Conservation (phyloP, 2,113 vertebrate genomes). For the Silurus meridionalis region DNA sequence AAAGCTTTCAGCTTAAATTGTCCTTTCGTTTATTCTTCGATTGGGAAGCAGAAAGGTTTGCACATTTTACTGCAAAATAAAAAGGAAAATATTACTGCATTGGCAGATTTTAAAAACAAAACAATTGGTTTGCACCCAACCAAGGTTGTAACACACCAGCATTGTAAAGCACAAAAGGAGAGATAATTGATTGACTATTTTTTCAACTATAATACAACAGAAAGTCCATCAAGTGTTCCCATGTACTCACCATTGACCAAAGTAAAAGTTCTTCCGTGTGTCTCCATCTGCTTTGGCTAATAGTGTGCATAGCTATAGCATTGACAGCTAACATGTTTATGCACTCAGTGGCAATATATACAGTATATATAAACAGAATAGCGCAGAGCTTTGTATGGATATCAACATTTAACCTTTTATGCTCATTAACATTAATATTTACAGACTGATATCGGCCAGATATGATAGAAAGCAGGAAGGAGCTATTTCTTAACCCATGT, state of each 20-base stretch:
- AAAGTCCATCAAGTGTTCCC: background rate
- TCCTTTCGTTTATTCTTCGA: background rate
- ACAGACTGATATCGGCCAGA: background rate
- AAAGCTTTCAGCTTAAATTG: background rate
- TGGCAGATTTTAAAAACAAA: background rate
- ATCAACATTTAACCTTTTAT: background rate
- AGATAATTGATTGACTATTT: background rate
- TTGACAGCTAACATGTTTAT: background rate
- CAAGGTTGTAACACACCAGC: background rate
- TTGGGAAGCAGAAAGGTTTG: background rate
- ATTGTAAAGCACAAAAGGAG: background rate
- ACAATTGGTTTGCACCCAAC: background rate
- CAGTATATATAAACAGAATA: background rate
- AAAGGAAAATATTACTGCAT: background rate
- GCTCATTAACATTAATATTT: background rate
- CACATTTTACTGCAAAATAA: background rate
- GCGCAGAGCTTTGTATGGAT: background rate
- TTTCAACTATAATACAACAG: background rate
- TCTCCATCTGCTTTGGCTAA: background rate
- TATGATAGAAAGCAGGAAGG: background rate
- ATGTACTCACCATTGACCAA: background rate
- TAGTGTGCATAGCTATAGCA: background rate
- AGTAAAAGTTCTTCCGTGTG: background rate
- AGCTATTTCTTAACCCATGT: background rate
- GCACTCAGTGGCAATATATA: background rate